Base-by-base conservation (phyloP, 2,888 invertebrate genomes). In the Cinara cedri region DNA sequence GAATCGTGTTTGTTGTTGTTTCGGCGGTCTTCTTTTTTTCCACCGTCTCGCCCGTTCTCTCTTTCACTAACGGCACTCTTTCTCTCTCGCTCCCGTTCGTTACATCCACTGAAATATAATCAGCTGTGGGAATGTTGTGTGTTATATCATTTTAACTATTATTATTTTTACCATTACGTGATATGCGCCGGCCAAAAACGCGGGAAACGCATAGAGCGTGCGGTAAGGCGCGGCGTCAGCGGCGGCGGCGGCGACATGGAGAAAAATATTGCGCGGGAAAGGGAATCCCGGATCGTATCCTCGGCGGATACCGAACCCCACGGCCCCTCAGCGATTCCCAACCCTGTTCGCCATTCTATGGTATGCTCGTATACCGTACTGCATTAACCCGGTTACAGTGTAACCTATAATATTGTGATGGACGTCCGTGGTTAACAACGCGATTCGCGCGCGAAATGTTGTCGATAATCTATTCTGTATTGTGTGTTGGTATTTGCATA, bases 1-100 rank as follows among this genome's bases (percentile, higher is more conserved):
- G 42, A 71, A 42, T 71, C 42, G 54, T 16, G 68, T 44, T 63
- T 63, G 63, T 72, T 63, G 62, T 72, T 44, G 71, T 80, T 71
- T 63, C 51, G 62, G 24, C 42, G 55, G 57, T 68, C 42, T 60
- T 63, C 14, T 19, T 55, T 55, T 72, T 72, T 19, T 16, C 2
- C 46, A 19, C 24, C 24, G 16, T 66, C 13, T n/a, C 26, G 26
- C n/a, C 4, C 16, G 19, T 21, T 16, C 13, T n/a, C n/a, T n/a
- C n/a, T n/a, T n/a, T n/a, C n/a, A n/a, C n/a, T n/a, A n/a, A n/a
- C n/a, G 34, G 51, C n/a, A n/a, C n/a, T 19, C 34, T 14, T 26
- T 55, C 34, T 34, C 34, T 34, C 34, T 34, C 54, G 55, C 6
- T 21, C 19, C 14, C 34, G 34, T n/a, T 13, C 19, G 24, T 34